These are phyloP conservation scores for Pemphredon lugubris DNA, from an alignment of 2,888 invertebrate genomes.

Conservation along the genomic window DNA sequence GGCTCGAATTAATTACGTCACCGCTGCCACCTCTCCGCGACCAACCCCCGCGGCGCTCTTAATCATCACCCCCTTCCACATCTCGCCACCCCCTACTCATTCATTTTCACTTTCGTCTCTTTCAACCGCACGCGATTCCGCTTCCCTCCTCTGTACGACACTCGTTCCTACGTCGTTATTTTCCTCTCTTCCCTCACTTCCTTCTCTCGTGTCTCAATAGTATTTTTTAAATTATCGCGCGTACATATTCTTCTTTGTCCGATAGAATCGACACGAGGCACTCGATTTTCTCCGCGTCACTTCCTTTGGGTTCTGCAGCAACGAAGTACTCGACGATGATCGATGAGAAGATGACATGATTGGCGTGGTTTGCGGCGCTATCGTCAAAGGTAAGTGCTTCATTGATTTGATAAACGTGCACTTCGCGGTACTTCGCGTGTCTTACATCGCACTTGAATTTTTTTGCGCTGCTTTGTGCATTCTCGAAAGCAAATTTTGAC, in stretches of 20 bases:
- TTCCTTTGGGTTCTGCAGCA: not conserved
- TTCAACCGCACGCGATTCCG: no score
- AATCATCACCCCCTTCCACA: conserved; percentile 56
- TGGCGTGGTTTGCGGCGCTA: not conserved
- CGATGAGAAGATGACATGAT: not conserved
- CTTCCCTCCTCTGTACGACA: conserved; percentile 4
- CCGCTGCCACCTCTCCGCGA: conserved; percentile 52
- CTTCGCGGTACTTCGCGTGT: not conserved
- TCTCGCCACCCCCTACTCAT: conserved; percentile 36
- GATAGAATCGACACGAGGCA: not conserved
- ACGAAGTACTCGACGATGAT: not conserved
- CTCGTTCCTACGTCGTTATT: not conserved
- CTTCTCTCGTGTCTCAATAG: conserved; percentile 12
- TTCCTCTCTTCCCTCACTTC: not conserved
- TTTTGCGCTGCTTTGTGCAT: no score
- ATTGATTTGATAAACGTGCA: not conserved
- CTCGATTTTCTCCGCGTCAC: conserved; percentile 3
- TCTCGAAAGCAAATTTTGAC: no score
- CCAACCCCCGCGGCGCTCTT: conserved; percentile 58
- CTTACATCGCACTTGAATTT: not conserved
- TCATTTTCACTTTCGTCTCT: conserved; percentile 60
- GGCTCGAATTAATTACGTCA: conserved; percentile 73
- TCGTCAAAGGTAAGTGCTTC: conserved; percentile 25
- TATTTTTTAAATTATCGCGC: conserved; percentile 18
- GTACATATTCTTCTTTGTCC: not conserved